These are phyloP conservation scores for Rhagonycha fulva DNA, from an alignment of 2,888 invertebrate genomes.

Conservation along the genomic window DNA sequence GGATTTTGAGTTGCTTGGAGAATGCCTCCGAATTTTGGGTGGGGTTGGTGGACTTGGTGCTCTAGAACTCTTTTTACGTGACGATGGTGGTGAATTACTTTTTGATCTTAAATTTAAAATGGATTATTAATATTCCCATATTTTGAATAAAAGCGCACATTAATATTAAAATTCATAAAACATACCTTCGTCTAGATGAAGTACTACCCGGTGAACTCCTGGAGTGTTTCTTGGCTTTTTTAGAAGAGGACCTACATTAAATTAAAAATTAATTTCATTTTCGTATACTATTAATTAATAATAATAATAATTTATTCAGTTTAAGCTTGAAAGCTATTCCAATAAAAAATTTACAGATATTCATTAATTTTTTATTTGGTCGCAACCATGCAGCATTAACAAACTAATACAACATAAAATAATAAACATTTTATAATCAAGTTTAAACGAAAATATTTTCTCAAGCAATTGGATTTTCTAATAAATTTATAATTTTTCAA, in stretches of 20 bases:
- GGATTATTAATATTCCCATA: background rate
- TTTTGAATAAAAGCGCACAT: background rate
- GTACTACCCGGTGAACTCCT: conserved; percentile 54
- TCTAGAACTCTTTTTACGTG: conserved; percentile 48
- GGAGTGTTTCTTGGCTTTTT: conserved; percentile 55
- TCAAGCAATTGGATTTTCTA: no score
- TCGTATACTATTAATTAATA: background rate
- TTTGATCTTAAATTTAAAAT: conserved; percentile 49
- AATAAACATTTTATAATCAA: no score
- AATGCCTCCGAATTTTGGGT: conserved; percentile 51
- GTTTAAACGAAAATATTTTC: no score
- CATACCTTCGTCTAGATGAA: conserved; percentile 52
- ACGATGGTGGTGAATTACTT: conserved; percentile 52
- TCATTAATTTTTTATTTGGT: background rate
- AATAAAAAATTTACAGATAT: background rate
- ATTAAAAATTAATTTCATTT: conserved; percentile 22
- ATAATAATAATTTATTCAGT: background rate
- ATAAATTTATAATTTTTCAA: no score
- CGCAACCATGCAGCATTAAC: no score
- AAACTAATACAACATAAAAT: no score
- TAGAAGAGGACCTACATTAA: conserved; percentile 53
- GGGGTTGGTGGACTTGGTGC: conserved; percentile 52
- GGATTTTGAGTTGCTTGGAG: conserved; percentile 49
- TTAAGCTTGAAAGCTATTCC: background rate
- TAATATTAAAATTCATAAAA: background rate